Evolutionary conservation across 2,888 invertebrate species (phyloP), one percentile per base, ranked within the genome.

Genomic region (Agrilus cyanescens): DNA sequence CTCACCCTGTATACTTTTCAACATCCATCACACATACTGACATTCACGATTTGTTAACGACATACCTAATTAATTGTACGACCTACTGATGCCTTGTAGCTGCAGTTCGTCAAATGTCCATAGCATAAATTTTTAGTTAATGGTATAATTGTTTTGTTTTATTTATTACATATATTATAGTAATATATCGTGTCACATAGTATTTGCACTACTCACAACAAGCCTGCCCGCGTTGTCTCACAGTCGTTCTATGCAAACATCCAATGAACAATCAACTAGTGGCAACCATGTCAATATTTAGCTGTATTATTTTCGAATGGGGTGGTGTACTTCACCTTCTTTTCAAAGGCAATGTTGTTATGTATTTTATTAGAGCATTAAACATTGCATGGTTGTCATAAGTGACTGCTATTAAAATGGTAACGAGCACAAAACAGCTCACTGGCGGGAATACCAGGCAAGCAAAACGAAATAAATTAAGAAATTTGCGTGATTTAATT

Each of bases 221-320:
- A 66, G 67, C 66, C 68, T 68, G 67, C 68, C 68, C 68, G 66
- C 63, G 66, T 65, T 66, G 66, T 65, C 66, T 67, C 66, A 62
- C 65, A 65, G 62, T 62, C 66, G 60, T 61, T 56, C 64, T 50
- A 54, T 48, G 53, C 63, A 65, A 57, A 56, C 65, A 61, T 57
- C 57, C 62, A 55, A 43, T 47, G 50, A 46, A 53, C 55, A 53
- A 53, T 39, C 46, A 32, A 10, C 25, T 10, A 25, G 10, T 16
- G 16, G n/a, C 25, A 25, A 10, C 25, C 25, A 2, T 25, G 10
- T 4, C 25, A 25, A 25, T 25, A 25, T 25, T 25, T 10, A 2
- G 8, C 2, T 10, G 8, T 10, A 10, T 25, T 10, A 5, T 10
- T 25, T 3, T 25, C 10, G 10, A 10, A 25, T 25, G 2, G 4